These are phyloP conservation scores for Ammospiza maritima DNA, from an alignment of 2,797 vertebrate genomes.

Conservation along the genomic window DNA sequence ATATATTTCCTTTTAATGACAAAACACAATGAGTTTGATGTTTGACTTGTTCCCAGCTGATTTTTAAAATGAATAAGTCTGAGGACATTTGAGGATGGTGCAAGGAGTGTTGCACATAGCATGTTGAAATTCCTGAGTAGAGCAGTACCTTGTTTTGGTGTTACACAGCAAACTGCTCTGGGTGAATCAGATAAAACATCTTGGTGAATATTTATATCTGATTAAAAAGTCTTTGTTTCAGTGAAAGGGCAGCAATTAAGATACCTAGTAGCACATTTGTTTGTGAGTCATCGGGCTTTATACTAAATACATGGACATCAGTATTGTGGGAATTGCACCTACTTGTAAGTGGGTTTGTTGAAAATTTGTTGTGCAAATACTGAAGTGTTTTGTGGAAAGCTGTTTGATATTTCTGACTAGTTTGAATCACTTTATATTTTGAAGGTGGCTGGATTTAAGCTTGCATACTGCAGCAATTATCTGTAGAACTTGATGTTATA, in stretches of 20 bases:
- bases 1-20: neutral
- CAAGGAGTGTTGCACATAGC: neutral
- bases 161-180: neutral
- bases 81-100: neutral
- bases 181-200: neutral
- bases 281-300: neutral
- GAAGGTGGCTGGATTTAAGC: neutral
- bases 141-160: neutral
- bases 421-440: neutral
- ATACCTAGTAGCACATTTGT: neutral
- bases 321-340: neutral
- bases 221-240: neutral
- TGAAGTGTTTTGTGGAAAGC: neutral
- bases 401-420: neutral
- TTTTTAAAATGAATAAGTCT: neutral
- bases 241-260: neutral
- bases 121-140: neutral
- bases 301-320: neutral
- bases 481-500: neutral
- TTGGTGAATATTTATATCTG: neutral
- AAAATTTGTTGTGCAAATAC: conserved; percentile 25
- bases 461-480: neutral
- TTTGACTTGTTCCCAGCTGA: neutral
- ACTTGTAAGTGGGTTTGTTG: conserved; percentile 16
- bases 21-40: neutral